Percentiles rank a stretch among this genome's conserved stretches.
phyloP scores from a whole-genome alignment of 2,797 vertebrate species.

The Tenualosa thibaudeaui region DNA sequence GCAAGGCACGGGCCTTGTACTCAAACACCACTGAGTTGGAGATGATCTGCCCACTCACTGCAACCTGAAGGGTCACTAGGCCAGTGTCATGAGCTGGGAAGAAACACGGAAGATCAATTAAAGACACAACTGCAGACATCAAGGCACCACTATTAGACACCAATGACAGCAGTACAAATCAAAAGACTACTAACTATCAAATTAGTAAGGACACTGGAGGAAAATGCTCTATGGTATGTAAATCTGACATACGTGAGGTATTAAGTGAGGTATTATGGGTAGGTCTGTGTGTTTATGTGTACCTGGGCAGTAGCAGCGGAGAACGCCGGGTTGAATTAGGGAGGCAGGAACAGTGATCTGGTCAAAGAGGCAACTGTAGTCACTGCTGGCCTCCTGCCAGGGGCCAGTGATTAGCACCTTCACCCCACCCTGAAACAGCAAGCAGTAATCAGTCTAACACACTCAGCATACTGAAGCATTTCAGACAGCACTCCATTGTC shows the following conservation, averaged over 20 bases:
- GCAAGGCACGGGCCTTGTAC: slow-evolving; percentile 94
- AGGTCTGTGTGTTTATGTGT: slow-evolving; percentile 49
- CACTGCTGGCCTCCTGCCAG: slow-evolving; percentile 95
- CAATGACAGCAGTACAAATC: background rate
- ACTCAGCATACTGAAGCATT: background rate
- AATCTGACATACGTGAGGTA: too few species aligned
- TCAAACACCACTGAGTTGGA: slow-evolving; percentile 99
- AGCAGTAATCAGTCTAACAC: background rate
- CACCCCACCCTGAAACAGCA: slow-evolving; percentile 86
- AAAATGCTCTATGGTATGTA: background rate
- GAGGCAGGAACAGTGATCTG: slow-evolving; percentile 98
- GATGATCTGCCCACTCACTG: slow-evolving; percentile 95
- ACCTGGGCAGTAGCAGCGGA: slow-evolving; percentile 99
- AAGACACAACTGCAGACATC: too few species aligned
- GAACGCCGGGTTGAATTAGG: slow-evolving; percentile 95
- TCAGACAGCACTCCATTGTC: background rate
- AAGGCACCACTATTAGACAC: too few species aligned
- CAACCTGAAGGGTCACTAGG: slow-evolving; percentile 96
- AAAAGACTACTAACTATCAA: background rate
- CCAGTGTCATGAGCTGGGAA: slow-evolving; percentile 92
- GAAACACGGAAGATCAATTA: slow-evolving; percentile 27
- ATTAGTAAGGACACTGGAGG: background rate
- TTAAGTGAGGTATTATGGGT: background rate
- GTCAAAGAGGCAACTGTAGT: slow-evolving; percentile 98
- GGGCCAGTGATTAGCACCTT: slow-evolving; percentile 98